phyloP scores from a whole-genome alignment of 2,888 invertebrate genomes.

The Brachyptera putata region DNA sequence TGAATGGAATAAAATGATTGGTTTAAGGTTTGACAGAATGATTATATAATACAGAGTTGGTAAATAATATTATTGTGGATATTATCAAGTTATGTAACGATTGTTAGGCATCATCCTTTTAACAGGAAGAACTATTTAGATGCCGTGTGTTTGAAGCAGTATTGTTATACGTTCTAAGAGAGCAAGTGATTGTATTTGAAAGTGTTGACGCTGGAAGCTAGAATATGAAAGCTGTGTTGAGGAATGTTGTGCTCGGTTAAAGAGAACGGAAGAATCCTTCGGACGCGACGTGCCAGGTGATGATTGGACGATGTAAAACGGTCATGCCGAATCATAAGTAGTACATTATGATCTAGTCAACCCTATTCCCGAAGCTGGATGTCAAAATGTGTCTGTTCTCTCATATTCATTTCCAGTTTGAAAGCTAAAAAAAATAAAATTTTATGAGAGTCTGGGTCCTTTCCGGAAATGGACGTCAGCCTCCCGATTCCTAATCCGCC shows the following conservation, averaged over 20 bases:
- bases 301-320: constrained; percentile 22
- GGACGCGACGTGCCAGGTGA: constrained; percentile 30
- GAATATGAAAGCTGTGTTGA: constrained; percentile 16
- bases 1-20: too few relatives aligned
- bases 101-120: constrained; percentile 35
- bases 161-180: constrained; percentile 13
- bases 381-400: constrained; percentile 37
- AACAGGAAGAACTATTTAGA: constrained; percentile 39
- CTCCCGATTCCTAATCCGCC: constrained; percentile 45
- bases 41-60: too few relatives aligned
- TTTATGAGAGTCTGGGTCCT: constrained; percentile 39
- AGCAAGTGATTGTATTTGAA: constrained; percentile 14
- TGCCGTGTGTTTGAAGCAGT: constrained; percentile 39
- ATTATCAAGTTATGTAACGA: constrained; percentile 6
- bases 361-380: constrained; percentile 41
- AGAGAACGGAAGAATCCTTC: constrained; percentile 25
- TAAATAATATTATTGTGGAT: constrained; percentile 17
- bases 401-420: constrained; percentile 32
- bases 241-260: constrained; percentile 10
- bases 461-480: constrained; percentile 36
- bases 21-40: too few relatives aligned
- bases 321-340: constrained; percentile 37
- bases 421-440: constrained; percentile 35
- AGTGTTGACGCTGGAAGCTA: constrained; percentile 22
- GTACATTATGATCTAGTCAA: constrained; percentile 43